Evolutionary conservation across 2,888 invertebrate species (phyloP), one percentile per base, ranked within the genome.

Genomic region (Apamea monoglypha): DNA sequence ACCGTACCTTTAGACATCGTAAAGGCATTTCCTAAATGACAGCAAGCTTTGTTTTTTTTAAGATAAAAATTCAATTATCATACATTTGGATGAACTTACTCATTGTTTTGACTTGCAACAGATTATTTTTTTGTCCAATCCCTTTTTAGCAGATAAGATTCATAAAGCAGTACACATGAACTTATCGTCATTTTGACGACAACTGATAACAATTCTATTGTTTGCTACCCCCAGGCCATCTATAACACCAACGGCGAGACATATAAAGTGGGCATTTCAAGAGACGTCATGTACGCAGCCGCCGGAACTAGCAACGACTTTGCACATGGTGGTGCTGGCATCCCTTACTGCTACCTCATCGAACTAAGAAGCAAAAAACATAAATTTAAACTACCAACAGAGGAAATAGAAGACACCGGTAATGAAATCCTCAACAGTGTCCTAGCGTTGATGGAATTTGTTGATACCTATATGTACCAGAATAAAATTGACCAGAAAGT

Each of bases 251-350:
- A 91, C 82, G 95, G 96, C 4, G 94, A 93, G 69, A 95, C 91
- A 4, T 96, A 96, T 85, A 96, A 95, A 85, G 96, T 96, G 25
- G 96, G 96, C 21, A 93, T 95, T 86, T 96, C 96, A 7, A 94
- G 92, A 81, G 96, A 96, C 69, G 95, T 96, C 1, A 95, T 96
- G 95, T 96, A 96, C 74, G 93, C 92, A 16, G 96, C 96, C 0
- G 91, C 96, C 0, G 96, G 96, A 2, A 96, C 96, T 40, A 96
- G 96, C 84, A 94, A 94, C 32, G 96, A 96, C 76, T 96, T 94
- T 92, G 93, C 95, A 61, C 94, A 96, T 83, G 95, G 95, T 0
- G 91, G 80, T n/a, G 95, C 94, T 0, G 91, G 93, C 8, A 95
- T 96, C 36, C 96, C 96, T 0, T 96, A 90, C 90, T 95, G 95